Conservation (phyloP, 2,888 invertebrate genomes). For the Chesias legatella region DNA sequence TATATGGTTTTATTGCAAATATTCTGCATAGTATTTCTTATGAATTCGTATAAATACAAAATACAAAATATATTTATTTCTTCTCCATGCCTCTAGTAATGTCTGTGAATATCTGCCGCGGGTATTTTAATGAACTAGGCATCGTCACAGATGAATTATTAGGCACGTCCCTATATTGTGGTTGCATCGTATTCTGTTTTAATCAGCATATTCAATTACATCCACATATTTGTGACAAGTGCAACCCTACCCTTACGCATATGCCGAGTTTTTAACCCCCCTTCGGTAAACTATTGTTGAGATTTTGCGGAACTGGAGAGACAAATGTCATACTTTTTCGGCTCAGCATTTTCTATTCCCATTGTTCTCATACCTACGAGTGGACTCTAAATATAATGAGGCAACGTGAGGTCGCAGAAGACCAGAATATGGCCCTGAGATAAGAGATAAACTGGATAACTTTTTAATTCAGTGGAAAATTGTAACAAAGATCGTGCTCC, state of each 20-base stretch:
- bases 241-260: slow-evolving; percentile 55
- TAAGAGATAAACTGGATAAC: too few species aligned
- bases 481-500: too few species aligned
- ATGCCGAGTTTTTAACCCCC: slow-evolving; percentile 49
- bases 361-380: too few species aligned
- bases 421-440: too few species aligned
- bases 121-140: slow-evolving; percentile 64
- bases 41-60: too few species aligned
- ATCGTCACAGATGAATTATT: slow-evolving; percentile 45
- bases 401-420: too few species aligned
- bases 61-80: neutral
- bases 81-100: slow-evolving; percentile 32
- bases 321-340: slow-evolving; percentile 9
- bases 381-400: too few species aligned
- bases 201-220: slow-evolving; percentile 73
- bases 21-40: too few species aligned
- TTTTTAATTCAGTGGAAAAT: too few species aligned
- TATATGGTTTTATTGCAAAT: too few species aligned
- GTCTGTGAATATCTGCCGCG: slow-evolving; percentile 30
- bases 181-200: slow-evolving; percentile 40
- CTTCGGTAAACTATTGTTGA: slow-evolving; percentile 19
- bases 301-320: slow-evolving; percentile 4
- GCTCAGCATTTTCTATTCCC: neutral
- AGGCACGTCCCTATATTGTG: slow-evolving; percentile 20
- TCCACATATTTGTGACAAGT: slow-evolving; percentile 62